These are phyloP conservation scores for Dermochelys coriacea DNA, from an alignment of 2,797 vertebrate genomes.

Conservation along the genomic window DNA sequence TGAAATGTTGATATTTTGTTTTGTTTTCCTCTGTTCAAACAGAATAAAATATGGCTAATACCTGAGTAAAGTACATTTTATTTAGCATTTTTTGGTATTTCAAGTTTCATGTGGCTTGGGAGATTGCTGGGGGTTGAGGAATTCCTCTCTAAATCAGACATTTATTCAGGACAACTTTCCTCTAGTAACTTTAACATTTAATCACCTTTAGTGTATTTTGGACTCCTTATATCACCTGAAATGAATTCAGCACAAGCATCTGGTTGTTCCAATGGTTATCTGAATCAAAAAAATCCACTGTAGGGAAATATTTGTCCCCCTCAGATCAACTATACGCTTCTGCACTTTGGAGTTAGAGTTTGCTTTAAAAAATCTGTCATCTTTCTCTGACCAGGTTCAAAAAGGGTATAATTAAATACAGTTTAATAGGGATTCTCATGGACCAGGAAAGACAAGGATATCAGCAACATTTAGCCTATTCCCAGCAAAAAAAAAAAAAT, in stretches of 20 bases:
- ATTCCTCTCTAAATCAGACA: too few species aligned
- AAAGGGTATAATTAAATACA: background rate
- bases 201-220: background rate
- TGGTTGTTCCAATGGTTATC: background rate
- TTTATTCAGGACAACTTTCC: background rate
- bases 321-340: background rate
- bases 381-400: background rate
- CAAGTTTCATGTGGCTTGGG: background rate
- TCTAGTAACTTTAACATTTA: background rate
- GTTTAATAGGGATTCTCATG: background rate
- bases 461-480: background rate
- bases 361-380: background rate
- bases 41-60: background rate
- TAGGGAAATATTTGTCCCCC: background rate
- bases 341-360: background rate
- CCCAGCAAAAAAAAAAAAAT: background rate
- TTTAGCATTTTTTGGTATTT: background rate
- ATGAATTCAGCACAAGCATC: background rate
- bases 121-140: background rate
- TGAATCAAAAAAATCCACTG: background rate
- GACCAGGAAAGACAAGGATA: background rate
- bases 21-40: background rate
- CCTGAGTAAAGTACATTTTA: background rate
- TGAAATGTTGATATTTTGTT: background rate
- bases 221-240: background rate